phyloP scores from a whole-genome alignment of 2,888 invertebrate species.

The Acanthosepion pharaonis region DNA sequence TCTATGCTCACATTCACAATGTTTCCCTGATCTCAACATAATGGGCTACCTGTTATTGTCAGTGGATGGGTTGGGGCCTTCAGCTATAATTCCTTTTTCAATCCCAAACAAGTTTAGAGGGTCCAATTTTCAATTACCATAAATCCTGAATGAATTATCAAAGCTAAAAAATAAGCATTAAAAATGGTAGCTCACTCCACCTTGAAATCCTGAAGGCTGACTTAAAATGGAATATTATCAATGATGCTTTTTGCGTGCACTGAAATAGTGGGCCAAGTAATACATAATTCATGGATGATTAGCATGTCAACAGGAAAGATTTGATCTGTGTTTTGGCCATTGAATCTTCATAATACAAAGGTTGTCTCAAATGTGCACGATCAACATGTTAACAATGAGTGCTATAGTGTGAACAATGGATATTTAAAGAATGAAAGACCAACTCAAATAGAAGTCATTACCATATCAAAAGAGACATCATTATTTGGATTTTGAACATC shows the following conservation, averaged over 20 bases:
- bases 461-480: background rate
- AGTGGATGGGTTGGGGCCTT: background rate
- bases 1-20: background rate
- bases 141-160: slow-evolving; percentile 33
- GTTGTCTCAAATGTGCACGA: background rate
- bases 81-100: background rate
- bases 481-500: background rate
- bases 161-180: background rate
- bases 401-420: background rate
- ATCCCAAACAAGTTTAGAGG: background rate
- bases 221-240: background rate
- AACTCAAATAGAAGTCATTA: background rate
- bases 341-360: background rate
- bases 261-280: background rate
- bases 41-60: background rate
- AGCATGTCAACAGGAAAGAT: slow-evolving; percentile 5
- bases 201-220: background rate
- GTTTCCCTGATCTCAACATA: background rate
- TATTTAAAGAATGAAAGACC: background rate
- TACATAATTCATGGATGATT: slow-evolving; percentile 13
- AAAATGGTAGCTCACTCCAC: background rate
- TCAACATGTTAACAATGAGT: background rate
- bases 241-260: background rate
- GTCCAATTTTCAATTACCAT: slow-evolving; percentile 2
- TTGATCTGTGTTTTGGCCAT: background rate